Evolutionary conservation across 2,888 invertebrate species (phyloP), one percentile per base, ranked within the genome.

Genomic region (Amitus sp.): DNA sequence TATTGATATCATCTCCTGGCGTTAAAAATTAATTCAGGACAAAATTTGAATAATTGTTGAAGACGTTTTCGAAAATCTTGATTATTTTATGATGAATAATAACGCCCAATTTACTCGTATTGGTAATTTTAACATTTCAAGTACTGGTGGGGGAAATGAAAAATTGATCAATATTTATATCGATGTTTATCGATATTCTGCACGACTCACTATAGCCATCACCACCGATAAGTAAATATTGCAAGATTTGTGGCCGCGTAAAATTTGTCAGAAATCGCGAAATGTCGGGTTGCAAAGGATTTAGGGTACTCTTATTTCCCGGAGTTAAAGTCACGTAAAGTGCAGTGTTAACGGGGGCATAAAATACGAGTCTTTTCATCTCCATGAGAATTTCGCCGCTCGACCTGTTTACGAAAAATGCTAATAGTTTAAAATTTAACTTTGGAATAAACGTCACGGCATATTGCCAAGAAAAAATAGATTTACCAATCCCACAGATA

Each of bases 251-350:
- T n/a, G n/a, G 37, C 27, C 13, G 30, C n/a, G 27, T 18, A n/a
- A 30, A 27, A 39, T 13, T 27, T 23, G 64, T 63, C 67, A 67
- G 74, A 75, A 77, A 78, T 75, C 79, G 76, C 80, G 79, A 80
- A 79, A 68, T 71, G 67, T 71, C 71, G 78, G 70, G 73, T 77
- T 77, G 78, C 73, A 74, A 74, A 73, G 62, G 71, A 70, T 66
- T 67, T 67, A 62, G 61, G 62, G 55, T 72, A 71, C 75, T 78
- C 74, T 49, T 60, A 46, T 69, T 62, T 68, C 64, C 67, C 65
- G 70, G 77, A 77, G 78, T 79, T 77, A 78, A 73, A 74, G 68
- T 62, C 60, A 72, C 73, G 72, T 79, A 77, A 77, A 78, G 73
- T 62, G 66, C 63, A 65, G 55, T 65, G 66, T 66, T 68, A 69